Conservation (phyloP, 2,888 invertebrate species). For the Taphrorychus bicolor region DNA sequence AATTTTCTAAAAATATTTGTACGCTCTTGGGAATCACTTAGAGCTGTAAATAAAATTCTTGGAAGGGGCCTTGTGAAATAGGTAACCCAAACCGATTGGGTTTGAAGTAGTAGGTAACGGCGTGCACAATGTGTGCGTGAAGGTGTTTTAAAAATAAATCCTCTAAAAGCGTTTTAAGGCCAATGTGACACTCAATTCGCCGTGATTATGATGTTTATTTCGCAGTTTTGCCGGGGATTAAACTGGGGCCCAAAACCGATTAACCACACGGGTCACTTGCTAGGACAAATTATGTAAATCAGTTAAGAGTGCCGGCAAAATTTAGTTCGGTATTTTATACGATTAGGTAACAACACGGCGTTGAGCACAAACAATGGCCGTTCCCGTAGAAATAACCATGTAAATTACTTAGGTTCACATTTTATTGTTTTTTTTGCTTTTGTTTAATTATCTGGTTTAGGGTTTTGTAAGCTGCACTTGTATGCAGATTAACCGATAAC, state of each 20-base stretch:
- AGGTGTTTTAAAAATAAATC: background rate
- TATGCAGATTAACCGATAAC: too few species aligned
- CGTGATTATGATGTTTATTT: too few species aligned
- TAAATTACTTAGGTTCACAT: background rate
- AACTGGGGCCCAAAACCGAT: background rate
- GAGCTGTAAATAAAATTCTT: conserved; percentile 1
- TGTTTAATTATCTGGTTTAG: background rate
- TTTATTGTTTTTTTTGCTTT: conserved; percentile 3
- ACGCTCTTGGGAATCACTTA: background rate
- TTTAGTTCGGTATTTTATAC: conserved; percentile 12
- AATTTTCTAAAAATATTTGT: background rate
- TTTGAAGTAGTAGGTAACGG: background rate
- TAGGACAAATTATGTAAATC: conserved; percentile 17
- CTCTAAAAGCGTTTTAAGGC: background rate
- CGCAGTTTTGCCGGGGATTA: background rate
- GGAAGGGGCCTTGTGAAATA: background rate
- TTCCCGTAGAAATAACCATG: conserved; percentile 1
- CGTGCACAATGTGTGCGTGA: background rate
- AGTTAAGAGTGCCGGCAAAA: background rate
- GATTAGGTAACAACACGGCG: conserved; percentile 2
- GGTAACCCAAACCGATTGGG: background rate
- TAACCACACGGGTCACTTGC: conserved; percentile 9
- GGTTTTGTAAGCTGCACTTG: background rate
- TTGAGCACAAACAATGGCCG: conserved; percentile 9
- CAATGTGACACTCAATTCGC: background rate